Conservation (phyloP, 2,888 invertebrate genomes). For the Scaptomyza caliginosa region DNA sequence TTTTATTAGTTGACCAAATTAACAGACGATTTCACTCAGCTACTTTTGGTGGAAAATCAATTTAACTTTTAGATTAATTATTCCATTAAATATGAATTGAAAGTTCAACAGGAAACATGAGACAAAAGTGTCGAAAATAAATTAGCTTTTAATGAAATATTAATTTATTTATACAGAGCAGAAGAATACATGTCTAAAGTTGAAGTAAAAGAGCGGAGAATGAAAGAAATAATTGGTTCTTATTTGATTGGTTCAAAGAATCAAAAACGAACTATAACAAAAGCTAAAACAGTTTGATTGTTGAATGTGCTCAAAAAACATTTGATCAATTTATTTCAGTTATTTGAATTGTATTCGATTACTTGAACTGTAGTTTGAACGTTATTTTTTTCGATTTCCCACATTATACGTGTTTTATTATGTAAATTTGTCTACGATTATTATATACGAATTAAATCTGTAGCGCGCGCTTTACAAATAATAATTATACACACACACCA, state of each 20-base stretch:
- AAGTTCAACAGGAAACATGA: conserved; percentile 27
- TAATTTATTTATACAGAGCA: conserved; percentile 2
- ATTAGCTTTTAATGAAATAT: background rate
- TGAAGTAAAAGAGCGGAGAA: background rate
- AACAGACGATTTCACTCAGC: conserved; percentile 44
- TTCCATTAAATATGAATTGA: conserved; percentile 4
- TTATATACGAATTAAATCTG: background rate
- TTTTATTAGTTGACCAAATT: conserved; percentile 39
- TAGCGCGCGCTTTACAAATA: background rate
- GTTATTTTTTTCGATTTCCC: background rate
- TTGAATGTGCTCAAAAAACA: no score
- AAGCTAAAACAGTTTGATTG: no score
- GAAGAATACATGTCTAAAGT: no score
- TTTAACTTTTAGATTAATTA: conserved; percentile 24
- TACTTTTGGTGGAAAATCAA: conserved; percentile 27
- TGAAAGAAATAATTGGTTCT: no score
- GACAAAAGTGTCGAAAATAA: background rate
- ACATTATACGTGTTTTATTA: background rate
- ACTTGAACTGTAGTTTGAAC: background rate
- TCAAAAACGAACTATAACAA: background rate
- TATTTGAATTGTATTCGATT: background rate
- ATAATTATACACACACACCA: background rate
- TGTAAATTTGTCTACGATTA: background rate
- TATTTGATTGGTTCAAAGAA: background rate
- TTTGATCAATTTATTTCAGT: background rate